Evolutionary conservation across 2,888 invertebrate genomes (phyloP).

Genomic region (Machimus atricapillus): DNA sequence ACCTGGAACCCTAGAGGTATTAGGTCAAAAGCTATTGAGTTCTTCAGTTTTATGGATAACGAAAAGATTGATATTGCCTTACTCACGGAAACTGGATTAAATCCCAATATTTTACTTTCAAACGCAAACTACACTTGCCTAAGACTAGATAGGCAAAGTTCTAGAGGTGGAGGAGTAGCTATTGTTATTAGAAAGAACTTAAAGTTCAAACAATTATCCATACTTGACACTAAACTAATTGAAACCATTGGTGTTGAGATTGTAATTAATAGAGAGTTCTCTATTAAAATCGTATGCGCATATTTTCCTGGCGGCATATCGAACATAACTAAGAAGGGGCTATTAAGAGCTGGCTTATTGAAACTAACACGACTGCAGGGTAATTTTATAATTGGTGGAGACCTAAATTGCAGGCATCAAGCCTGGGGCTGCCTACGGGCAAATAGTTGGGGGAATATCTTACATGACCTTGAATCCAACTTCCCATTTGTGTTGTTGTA

Average conservation of each 20-base stretch:
- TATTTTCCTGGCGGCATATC: conserved; percentile 44
- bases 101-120: conserved; percentile 33
- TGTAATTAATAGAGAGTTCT: conserved; percentile 1
- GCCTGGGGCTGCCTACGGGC: conserved; percentile 32
- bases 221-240: conserved; percentile 36
- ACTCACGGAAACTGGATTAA: conserved; percentile 42
- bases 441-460: conserved; percentile 40
- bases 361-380: conserved; percentile 40
- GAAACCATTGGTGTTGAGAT: conserved; percentile 39
- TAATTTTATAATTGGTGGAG: conserved; percentile 34
- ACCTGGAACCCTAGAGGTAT: conserved; percentile 31
- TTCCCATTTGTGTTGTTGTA: conserved; percentile 5
- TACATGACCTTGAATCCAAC: neutral
- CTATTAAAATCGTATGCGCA: conserved; percentile 36
- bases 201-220: conserved; percentile 28
- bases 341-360: conserved; percentile 41
- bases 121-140: conserved; percentile 41
- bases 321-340: conserved; percentile 10
- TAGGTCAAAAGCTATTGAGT: conserved; percentile 5
- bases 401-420: conserved; percentile 35
- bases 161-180: conserved; percentile 42
- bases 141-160: conserved; percentile 41
- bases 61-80: conserved; percentile 42
- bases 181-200: conserved; percentile 38
- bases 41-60: conserved; percentile 35